Evolutionary conservation across 2,797 vertebrate genomes (phyloP).

Genomic region (Cebuella pygmaea): DNA sequence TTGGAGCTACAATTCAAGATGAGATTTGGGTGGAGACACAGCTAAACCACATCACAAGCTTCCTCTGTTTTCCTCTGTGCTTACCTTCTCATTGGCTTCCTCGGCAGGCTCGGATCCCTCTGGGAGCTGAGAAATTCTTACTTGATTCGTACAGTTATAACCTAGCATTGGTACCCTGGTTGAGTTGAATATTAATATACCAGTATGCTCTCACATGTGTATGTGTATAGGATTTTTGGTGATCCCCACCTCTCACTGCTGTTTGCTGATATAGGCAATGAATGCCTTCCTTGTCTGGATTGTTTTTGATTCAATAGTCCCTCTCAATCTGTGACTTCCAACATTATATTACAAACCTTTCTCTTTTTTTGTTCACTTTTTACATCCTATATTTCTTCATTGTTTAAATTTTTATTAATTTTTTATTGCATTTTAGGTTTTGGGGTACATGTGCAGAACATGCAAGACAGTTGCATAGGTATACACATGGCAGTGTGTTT

Average conservation of each 20-base stretch:
- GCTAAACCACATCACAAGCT: no score
- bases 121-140: background rate
- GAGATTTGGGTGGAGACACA: no score
- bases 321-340: background rate
- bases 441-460: no score
- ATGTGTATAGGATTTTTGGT: no score
- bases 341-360: background rate
- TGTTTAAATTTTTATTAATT: no score
- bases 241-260: background rate
- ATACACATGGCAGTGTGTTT: no score
- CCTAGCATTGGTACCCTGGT: background rate
- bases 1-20: no score
- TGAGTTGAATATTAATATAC: background rate
- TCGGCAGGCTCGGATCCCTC: background rate
- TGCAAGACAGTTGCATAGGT: no score
- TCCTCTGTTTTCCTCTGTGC: background rate
- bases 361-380: background rate
- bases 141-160: background rate
- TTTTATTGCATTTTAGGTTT: no score
- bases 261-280: background rate
- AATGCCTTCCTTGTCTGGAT: background rate
- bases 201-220: background rate
- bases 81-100: background rate
- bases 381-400: no score
- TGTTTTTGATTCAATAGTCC: background rate